Evolutionary conservation across 2,113 vertebrate genomes (phyloP).

Genomic region (Tenrec ecaudatus): DNA sequence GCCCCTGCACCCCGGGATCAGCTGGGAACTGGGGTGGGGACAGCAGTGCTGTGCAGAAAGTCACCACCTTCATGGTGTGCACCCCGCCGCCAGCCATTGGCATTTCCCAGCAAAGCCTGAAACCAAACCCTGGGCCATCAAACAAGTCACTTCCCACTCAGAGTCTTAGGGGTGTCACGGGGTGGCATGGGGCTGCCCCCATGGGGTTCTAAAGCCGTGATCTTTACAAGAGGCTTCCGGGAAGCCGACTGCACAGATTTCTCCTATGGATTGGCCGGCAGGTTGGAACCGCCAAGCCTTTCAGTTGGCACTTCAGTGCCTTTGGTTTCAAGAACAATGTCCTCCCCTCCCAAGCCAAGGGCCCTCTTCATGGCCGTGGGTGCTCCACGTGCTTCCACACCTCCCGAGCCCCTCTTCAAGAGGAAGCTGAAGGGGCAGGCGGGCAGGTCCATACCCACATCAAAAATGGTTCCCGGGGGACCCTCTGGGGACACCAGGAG

Average conservation of each 20-base stretch:
- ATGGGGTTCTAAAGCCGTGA: background rate
- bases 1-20: background rate
- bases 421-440: background rate
- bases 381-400: background rate
- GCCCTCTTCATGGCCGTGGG: background rate
- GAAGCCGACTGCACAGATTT: background rate
- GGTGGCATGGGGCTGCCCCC: background rate
- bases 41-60: background rate
- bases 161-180: background rate
- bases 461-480: background rate
- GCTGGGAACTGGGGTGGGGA: background rate
- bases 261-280: background rate
- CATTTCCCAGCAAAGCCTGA: background rate
- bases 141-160: background rate
- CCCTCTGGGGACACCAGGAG: background rate
- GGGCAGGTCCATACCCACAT: background rate
- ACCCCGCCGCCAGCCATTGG: background rate
- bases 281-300: background rate
- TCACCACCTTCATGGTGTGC: background rate
- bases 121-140: background rate
- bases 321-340: background rate
- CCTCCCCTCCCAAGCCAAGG: background rate
- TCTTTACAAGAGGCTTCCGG: background rate
- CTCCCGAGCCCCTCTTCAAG: background rate
- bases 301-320: background rate